Base-by-base conservation (phyloP, 2,888 invertebrate species). In the Calameuta pallipes region DNA sequence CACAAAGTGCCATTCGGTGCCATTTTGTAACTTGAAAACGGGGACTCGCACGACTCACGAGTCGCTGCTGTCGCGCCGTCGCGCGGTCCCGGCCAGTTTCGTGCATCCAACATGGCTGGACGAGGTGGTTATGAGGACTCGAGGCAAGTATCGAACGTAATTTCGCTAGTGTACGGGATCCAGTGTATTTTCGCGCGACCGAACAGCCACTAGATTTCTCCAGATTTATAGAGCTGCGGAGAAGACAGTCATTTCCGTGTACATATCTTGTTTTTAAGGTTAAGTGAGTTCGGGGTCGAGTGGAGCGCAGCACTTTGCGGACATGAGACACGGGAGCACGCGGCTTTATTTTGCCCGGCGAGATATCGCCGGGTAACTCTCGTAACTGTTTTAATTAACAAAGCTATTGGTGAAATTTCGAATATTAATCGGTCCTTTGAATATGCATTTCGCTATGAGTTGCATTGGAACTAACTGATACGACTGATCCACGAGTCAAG, bases 51-150 rank as follows among this genome's bases (percentile, higher is more conserved):
- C 85, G 86, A 88, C 86, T 87, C 41, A 41, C 41, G 15, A 41
- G 41, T 41, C 41, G 41, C 41, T 15, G 41, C 41, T 15, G 41
- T 41, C 41, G 41, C 41, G 41, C 41, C 41, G 41, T 41, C 88
- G 86, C 88, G 88, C 87, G 84, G 87, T 89, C 86, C 86, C 87
- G 87, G 87, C 86, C 87, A 90, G 90, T 90, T 91, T 88, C 89
- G 90, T 90, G 89, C 90, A 94, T 94, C 93, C 94, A 96, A 96
- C 95, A 96, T 96, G 96, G 96, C 96, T 94, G 96, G 96, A 93
- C 96, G 96, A 94, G 94, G 95, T 95, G 95, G 95, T 93, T 96
- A 95, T 94, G 96, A 96, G 92, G 95, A 96, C 94, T 94, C 95
- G 93, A 96, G 96, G 96, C 96, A 94, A 94, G 92, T 91, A 91